Percentiles rank a stretch among this genome's conserved stretches.
These are phyloP conservation scores for Ptilodon capucinus DNA, from an alignment of 2,888 invertebrate species.

Conservation along the genomic window DNA sequence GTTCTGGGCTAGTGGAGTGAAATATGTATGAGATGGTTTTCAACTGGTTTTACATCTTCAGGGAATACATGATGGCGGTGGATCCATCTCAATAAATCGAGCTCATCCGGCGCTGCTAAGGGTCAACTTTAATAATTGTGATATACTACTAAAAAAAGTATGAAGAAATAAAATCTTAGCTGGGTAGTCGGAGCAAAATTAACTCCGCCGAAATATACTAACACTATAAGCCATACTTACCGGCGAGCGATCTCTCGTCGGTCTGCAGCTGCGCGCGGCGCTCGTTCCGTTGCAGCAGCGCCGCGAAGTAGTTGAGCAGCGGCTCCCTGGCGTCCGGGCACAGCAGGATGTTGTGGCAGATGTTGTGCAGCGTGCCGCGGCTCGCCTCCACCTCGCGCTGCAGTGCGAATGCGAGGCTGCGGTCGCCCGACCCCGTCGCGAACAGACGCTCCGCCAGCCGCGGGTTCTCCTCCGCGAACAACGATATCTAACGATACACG, in stretches of 20 bases:
- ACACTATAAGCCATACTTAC: slow-evolving; percentile 39
- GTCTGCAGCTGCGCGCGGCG: slow-evolving; percentile 95
- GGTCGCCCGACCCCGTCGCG: slow-evolving; percentile 83
- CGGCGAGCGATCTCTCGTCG: slow-evolving; percentile 92
- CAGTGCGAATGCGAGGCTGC: slow-evolving; percentile 86
- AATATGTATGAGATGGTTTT: too few species aligned
- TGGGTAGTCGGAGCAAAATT: too few species aligned
- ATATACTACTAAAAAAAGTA: too few species aligned
- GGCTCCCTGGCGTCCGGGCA: slow-evolving; percentile 91
- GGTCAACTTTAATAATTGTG: too few species aligned
- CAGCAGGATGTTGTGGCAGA: slow-evolving; percentile 92
- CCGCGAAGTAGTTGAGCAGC: slow-evolving; percentile 90
- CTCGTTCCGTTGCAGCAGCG: slow-evolving; percentile 90
- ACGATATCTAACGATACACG: slow-evolving; percentile 83
- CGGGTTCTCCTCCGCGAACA: slow-evolving; percentile 96
- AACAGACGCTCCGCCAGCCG: slow-evolving; percentile 89
- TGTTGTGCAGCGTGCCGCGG: slow-evolving; percentile 88
- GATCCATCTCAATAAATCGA: too few species aligned
- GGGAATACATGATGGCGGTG: too few species aligned
- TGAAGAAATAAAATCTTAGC: too few species aligned
- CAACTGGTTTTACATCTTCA: too few species aligned
- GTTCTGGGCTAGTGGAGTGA: too few species aligned
- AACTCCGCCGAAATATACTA: background rate
- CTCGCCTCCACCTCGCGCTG: slow-evolving; percentile 92
- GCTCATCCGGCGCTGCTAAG: too few species aligned